Evolutionary conservation across 2,888 invertebrate species (phyloP), one percentile per base, ranked within the genome.

Genomic region (Agrochola lychnidis): DNA sequence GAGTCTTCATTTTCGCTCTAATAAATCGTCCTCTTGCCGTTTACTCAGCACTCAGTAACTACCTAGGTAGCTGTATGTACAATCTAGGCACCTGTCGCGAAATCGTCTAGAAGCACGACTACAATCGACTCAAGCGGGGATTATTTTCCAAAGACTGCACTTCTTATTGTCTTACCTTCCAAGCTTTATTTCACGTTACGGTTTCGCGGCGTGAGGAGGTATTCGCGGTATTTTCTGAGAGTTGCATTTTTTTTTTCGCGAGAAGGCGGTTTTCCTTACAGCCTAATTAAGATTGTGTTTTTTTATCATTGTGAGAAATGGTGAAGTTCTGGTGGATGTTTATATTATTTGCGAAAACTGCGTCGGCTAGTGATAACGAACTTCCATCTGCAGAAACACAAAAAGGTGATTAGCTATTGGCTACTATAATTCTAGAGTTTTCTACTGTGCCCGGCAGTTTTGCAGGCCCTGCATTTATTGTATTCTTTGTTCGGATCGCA

Each of bases 321-420:
- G 94, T 96, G 96, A 95, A 91, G 92, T 96, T 96, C 86, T 96
- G 96, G 96, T 96, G 96, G 96, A 94, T 96, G 95, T 95, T 96
- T 90, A 92, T 96, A 90, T 93, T 96, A 85, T 95, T 95, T 90
- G 95, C 95, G 91, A 96, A 95, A 93, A 95, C 93, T 89, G 95
- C 94, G 82, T 95, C 94, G 89, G 93, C 95, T 91, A 96, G 94
- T 92, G 95, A 96, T 86, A 96, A 96, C 89, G 92, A 94, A 78
- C 88, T 96, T 81, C 92, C 94, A 42, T 92, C 90, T 82, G 88
- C 90, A 77, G 94, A 94, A 80, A 87, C 90, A 71, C 95, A 94
- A 87, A 96, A 96, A 94, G 96, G 96, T 95, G 82, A 72, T 88
- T 88, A 14, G 19, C 14, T 56, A 16, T 4, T 51, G 45, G 16